Evolutionary conservation across 2,797 vertebrate genomes (phyloP), one percentile per base, ranked within the genome.

Genomic region (Sebastolobus alascanus): DNA sequence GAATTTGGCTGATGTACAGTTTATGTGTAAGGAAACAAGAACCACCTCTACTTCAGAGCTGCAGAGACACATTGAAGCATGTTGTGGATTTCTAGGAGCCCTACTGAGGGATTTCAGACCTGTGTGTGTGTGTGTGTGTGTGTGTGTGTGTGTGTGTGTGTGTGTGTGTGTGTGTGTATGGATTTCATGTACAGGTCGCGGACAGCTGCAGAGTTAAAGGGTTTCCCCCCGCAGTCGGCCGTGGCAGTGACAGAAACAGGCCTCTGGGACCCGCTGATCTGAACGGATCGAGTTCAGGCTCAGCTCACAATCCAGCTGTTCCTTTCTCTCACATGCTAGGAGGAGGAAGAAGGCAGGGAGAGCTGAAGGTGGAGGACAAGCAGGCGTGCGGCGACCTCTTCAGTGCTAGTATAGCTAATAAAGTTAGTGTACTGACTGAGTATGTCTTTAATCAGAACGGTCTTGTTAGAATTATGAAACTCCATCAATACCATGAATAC

Each of bases 291-390:
- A 75, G 85, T 93, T 94, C 90, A 77, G 84, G 64, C 85, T 91
- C 87, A 60, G 77, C 86, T 84, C 89, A 84, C 84, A n/a, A n/a
- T 92, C 92, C 95, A 95, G 94, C 95, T 95, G 94, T 94, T 94
- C 89, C 84, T 80, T 92, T 94, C 91, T 90, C 86, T 95, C 92
- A 93, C 73, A 78, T 68, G 82, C 35, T 6, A 25, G 31, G 77
- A 81, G 73, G 75, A 80, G 70, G 56, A 73, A 16, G 64, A 59
- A n/a, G 61, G 56, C 73, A 18, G n/a, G 66, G 67, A 68, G 70
- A 22, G 75, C 1, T 29, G 71, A 65, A 84, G 80, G 73, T 73
- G 74, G 65, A 63, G 71, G 79, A 80, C 31, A 52, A 35, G 11
- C 70, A 66, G 76, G 37, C 60, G 2, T 16, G 68, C 14, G 14